phyloP scores from a whole-genome alignment of 2,888 invertebrate genomes.

The Rotaria sp. region DNA sequence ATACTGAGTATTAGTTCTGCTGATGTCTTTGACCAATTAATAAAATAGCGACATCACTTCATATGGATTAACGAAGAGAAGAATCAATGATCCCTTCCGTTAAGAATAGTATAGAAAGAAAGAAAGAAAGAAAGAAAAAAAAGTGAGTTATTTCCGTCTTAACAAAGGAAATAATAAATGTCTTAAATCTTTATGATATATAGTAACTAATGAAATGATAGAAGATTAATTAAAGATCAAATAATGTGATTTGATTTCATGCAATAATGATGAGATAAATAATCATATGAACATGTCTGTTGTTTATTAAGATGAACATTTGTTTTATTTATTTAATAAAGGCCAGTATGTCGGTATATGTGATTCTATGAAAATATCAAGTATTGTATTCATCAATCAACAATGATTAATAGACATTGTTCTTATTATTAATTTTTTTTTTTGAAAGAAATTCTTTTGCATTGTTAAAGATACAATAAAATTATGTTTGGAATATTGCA shows the following conservation, averaged over 20 bases:
- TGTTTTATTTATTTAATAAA: slow-evolving; percentile 3
- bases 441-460: too few species aligned
- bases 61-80: background rate
- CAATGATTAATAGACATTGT: background rate
- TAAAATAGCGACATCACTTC: background rate
- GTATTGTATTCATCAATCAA: background rate
- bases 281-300: background rate
- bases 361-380: background rate
- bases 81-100: background rate
- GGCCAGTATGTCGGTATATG: background rate
- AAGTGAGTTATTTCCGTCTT: background rate
- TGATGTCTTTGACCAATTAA: background rate
- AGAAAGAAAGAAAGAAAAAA: background rate
- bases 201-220: background rate
- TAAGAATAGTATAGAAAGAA: too few species aligned
- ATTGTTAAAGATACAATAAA: too few species aligned
- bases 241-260: background rate
- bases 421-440: background rate
- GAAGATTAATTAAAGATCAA: background rate
- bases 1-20: background rate
- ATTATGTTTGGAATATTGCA: too few species aligned
- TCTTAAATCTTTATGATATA: too few species aligned
- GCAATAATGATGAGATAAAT: background rate
- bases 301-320: background rate
- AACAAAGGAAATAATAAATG: background rate